phyloP scores from a whole-genome alignment of 2,797 vertebrate species.

The Vipera latastei region DNA sequence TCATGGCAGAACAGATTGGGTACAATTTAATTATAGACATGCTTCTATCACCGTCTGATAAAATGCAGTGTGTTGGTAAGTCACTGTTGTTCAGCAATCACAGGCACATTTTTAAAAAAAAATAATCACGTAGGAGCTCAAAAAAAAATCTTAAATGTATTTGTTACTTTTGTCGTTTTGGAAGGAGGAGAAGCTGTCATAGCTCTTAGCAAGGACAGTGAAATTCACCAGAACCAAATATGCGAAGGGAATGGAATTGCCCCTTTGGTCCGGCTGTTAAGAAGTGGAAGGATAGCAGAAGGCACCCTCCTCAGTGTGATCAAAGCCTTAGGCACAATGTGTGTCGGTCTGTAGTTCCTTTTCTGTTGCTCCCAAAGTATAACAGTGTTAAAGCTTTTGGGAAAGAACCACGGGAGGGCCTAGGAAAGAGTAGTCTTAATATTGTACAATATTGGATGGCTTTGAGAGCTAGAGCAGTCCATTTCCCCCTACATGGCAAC shows the following conservation, averaged over 20 bases:
- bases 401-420: background rate
- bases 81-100: background rate
- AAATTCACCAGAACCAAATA: conserved; percentile 72
- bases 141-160: background rate
- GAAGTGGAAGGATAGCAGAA: conserved; percentile 63
- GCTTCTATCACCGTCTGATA: conserved; percentile 76
- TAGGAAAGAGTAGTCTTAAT: background rate
- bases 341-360: conserved; percentile 67
- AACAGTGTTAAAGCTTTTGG: background rate
- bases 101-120: too few relatives aligned
- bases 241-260: conserved; percentile 73
- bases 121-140: background rate
- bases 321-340: conserved; percentile 71
- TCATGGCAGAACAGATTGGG: conserved; percentile 75
- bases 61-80: conserved; percentile 79
- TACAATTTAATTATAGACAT: conserved; percentile 76
- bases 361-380: background rate
- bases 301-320: conserved; percentile 74
- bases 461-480: background rate
- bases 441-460: background rate
- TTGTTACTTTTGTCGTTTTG: conserved; percentile 28
- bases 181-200: conserved; percentile 75
- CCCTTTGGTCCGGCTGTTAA: conserved; percentile 72
- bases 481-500: background rate
- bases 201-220: conserved; percentile 72